phyloP scores from a whole-genome alignment of 1,140 invertebrate species.

The Bombus cullumanus region DNA sequence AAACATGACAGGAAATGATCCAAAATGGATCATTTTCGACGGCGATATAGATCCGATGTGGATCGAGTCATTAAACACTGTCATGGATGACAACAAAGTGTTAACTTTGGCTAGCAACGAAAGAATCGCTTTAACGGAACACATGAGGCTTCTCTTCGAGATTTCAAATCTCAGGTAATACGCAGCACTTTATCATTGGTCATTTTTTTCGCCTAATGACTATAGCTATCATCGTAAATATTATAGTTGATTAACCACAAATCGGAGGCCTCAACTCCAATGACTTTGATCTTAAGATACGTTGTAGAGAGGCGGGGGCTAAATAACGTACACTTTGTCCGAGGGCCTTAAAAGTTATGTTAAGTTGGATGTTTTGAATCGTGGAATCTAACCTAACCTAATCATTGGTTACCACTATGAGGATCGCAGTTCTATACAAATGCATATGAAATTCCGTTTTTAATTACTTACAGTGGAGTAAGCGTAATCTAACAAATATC shows the following conservation, averaged over 20 bases:
- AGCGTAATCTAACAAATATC: too few species aligned
- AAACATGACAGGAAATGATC: slow-evolving; percentile 92
- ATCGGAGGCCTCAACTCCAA: too few species aligned
- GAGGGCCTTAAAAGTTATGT: too few species aligned
- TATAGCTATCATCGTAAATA: neutral
- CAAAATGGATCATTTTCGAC: slow-evolving; percentile 98
- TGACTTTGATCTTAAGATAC: too few species aligned
- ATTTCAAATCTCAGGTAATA: slow-evolving; percentile 90
- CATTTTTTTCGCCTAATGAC: neutral
- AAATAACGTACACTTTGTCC: too few species aligned
- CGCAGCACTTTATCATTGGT: neutral
- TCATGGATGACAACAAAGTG: slow-evolving; percentile 94
- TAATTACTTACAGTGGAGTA: too few species aligned
- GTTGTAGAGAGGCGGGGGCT: too few species aligned
- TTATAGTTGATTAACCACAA: neutral
- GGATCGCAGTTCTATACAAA: too few species aligned
- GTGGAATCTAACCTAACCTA: too few species aligned
- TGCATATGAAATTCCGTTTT: too few species aligned
- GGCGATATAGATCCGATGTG: slow-evolving; percentile 99
- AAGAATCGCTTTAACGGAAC: slow-evolving; percentile 94
- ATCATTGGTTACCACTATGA: too few species aligned
- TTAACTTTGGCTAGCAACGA: slow-evolving; percentile 97
- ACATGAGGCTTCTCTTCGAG: slow-evolving; percentile 97
- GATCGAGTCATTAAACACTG: slow-evolving; percentile 96
- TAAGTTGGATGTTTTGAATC: too few species aligned